Evolutionary conservation across 2,113 vertebrate genomes (phyloP).

Genomic region (Melozone crissalis): DNA sequence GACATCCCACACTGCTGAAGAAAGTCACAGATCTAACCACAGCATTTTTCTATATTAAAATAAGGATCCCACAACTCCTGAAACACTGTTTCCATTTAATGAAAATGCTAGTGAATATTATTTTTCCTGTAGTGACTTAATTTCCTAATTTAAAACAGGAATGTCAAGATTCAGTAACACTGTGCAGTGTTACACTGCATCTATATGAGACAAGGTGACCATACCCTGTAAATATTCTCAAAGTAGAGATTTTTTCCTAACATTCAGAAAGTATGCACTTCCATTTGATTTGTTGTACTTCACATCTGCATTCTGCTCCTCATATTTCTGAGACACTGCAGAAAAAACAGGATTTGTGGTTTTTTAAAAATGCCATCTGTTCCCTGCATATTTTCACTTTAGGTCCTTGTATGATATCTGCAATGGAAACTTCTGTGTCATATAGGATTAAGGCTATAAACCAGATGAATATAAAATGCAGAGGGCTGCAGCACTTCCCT

Average conservation of each 20-base stretch:
- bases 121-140: not conserved
- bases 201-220: not conserved
- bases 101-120: not conserved
- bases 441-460: not conserved
- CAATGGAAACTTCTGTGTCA: conserved; percentile 37
- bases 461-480: not conserved
- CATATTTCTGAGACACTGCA: not conserved
- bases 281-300: not conserved
- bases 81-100: not conserved
- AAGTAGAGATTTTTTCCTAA: not conserved
- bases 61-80: not conserved
- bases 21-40: not conserved
- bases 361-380: conserved; percentile 36
- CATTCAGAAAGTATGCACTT: not conserved
- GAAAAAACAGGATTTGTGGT: not conserved
- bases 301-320: conserved; percentile 38
- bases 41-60: not conserved
- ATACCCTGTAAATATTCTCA: not conserved
- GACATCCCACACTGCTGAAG: not conserved
- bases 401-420: not conserved
- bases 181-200: not conserved
- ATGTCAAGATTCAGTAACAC: not conserved
- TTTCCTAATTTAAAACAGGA: not conserved
- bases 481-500: not conserved
- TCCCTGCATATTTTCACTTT: conserved; percentile 26